Percentiles rank a stretch among this genome's conserved stretches.
Evolutionary conservation across 1,140 invertebrate genomes (phyloP).

Genomic region (Bilobella aurantiaca): DNA sequence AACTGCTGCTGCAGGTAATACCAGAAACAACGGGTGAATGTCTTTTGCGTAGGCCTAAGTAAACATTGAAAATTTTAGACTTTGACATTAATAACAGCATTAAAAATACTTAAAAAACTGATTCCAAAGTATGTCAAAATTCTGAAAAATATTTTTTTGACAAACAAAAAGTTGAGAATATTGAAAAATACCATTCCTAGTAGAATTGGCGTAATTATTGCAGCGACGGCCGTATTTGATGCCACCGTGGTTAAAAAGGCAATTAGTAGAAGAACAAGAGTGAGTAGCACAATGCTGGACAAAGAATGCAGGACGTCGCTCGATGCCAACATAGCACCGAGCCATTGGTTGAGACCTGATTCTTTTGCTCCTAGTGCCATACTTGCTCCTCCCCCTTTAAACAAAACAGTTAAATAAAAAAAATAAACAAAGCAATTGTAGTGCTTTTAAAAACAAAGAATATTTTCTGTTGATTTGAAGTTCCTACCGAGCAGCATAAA

Average conservation of each 20-base stretch:
- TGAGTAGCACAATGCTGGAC: slow-evolving; percentile 36
- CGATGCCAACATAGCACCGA: slow-evolving; percentile 50
- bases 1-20: slow-evolving; percentile 66
- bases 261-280: slow-evolving; percentile 41
- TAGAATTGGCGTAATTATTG: slow-evolving; percentile 28
- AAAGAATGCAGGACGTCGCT: slow-evolving; percentile 38
- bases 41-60: slow-evolving; percentile 41
- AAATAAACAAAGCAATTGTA: too few relatives aligned
- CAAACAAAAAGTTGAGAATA: too few relatives aligned
- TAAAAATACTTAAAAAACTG: too few relatives aligned
- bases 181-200: slow-evolving; percentile 27
- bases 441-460: too few relatives aligned
- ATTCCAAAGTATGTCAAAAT: too few relatives aligned
- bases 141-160: too few relatives aligned
- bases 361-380: slow-evolving; percentile 67
- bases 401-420: too few relatives aligned
- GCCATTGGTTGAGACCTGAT: slow-evolving; percentile 61
- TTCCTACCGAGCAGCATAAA: slow-evolving; percentile 31
- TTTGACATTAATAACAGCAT: too few relatives aligned
- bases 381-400: slow-evolving; percentile 68
- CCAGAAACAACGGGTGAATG: slow-evolving; percentile 73
- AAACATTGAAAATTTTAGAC: not conserved
- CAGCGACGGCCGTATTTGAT: slow-evolving; percentile 50
- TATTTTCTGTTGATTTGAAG: too few relatives aligned
- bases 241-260: slow-evolving; percentile 66